phyloP scores from a whole-genome alignment of 2,797 vertebrate genomes.

The Coregonus sp. region DNA sequence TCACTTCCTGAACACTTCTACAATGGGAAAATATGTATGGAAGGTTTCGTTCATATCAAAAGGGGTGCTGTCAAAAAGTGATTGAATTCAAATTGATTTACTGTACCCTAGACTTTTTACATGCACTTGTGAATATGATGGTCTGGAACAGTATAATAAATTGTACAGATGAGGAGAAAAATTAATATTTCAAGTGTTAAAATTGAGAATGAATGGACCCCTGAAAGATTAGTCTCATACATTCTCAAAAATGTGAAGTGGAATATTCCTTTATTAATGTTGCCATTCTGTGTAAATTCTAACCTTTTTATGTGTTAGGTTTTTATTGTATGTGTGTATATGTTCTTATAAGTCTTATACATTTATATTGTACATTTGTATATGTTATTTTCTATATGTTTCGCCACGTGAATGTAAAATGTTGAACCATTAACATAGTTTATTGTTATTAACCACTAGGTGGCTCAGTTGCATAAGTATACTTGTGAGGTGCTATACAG shows the following conservation, averaged over 20 bases:
- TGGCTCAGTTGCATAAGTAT: conserved; percentile 25
- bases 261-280: not conserved
- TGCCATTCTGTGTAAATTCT: not conserved
- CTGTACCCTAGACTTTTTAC: too few relatives aligned
- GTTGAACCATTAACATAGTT: conserved; percentile 11
- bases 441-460: conserved; percentile 41
- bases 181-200: too few relatives aligned
- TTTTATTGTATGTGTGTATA: conserved; percentile 22
- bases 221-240: not conserved
- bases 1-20: too few relatives aligned
- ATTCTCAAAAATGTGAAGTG: not conserved
- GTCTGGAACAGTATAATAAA: too few relatives aligned
- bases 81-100: too few relatives aligned
- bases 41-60: too few relatives aligned
- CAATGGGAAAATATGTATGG: too few relatives aligned
- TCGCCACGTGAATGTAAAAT: conserved; percentile 32
- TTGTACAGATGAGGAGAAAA: too few relatives aligned
- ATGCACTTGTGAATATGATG: too few relatives aligned
- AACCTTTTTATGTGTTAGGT: conserved; percentile 26
- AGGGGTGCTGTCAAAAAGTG: too few relatives aligned
- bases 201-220: too few relatives aligned
- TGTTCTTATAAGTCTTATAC: conserved; percentile 12
- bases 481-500: not conserved
- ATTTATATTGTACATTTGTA: conserved; percentile 30
- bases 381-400: conserved; percentile 11